phyloP scores from a whole-genome alignment of 2,113 vertebrate genomes.

The Misgurnus mizolepis region DNA sequence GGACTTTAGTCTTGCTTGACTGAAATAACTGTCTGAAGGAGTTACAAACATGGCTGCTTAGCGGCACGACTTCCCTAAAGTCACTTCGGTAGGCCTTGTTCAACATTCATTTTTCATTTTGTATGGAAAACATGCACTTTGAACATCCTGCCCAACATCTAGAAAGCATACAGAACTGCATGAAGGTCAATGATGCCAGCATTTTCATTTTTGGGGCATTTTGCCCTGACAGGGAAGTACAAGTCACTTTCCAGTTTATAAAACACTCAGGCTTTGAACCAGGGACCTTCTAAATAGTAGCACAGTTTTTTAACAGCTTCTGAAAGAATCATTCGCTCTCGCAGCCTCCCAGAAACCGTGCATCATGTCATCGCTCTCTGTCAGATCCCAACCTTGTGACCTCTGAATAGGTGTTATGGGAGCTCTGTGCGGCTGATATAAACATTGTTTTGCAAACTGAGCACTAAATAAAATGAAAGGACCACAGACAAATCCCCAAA shows the following conservation, averaged over 20 bases:
- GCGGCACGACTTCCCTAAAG: no score
- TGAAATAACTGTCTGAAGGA: no score
- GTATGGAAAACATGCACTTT: no score
- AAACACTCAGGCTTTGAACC: conserved; percentile 13
- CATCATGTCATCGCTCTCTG: conserved; percentile 60
- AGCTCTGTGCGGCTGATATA: not conserved
- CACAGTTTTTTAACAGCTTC: not conserved
- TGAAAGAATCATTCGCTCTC: conserved; percentile 30
- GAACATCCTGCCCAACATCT: no score
- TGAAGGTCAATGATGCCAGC: no score
- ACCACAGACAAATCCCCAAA: conserved; percentile 49
- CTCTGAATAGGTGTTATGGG: conserved; percentile 55
- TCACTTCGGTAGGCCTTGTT: no score
- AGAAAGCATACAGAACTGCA: no score
- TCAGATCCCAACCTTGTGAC: conserved; percentile 64
- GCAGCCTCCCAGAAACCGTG: conserved; percentile 53
- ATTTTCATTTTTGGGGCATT: no score
- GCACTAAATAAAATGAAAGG: conserved; percentile 60
- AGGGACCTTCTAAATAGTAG: not conserved
- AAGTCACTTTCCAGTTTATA: conserved; percentile 7
- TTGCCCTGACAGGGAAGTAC: no score
- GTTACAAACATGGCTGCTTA: no score
- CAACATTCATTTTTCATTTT: no score
- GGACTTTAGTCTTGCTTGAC: no score
- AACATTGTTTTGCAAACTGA: conserved; percentile 63